Base-by-base conservation (phyloP, 1,140 invertebrate species). In the Oryzaephilus surinamensis region DNA sequence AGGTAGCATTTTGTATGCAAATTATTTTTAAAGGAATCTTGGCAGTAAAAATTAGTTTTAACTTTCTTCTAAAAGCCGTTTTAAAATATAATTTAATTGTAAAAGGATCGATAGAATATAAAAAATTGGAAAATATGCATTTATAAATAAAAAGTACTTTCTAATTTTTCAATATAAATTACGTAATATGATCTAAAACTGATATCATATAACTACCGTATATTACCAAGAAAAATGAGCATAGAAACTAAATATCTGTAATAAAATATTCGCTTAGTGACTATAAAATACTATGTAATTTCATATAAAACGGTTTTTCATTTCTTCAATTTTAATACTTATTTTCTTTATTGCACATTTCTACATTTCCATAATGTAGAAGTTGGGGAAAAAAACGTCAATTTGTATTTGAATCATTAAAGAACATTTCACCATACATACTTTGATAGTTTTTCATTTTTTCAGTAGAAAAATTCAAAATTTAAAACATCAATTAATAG, bases 221-320 rank as follows among this genome's bases (percentile, higher is more conserved):
- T n/a, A n/a, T n/a, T n/a, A n/a, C n/a, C 19, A 12, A 17, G 21
- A 36, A 36, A 36, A 36, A 36, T 36, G 23, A 24, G 2, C 33
- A 26, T n/a, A 26, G 33, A 36, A 36, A 36, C 33, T 26, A 26
- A 36, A 36, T 36, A 36, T 36, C 33, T 36, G 33, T 36, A 36
- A 36, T 26, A 16, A 21, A 36, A 36, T 36, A 36, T 36, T 36
- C 28, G 23, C 23, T 36, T 26, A 26, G 14, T 26, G 13, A 36
- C 33, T 15, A 36, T 36, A 36, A 36, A 36, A 36, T n/a, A n/a
- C 23, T 36, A 21, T 36, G 33, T 36, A 36, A 36, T 36, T 36
- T 36, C 33, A 36, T 21, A 34, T 23, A 34, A 34, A n/a, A n/a
- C n/a, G n/a, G n/a, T n/a, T n/a, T n/a, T n/a, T n/a, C n/a, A n/a